Base-by-base conservation (phyloP, 2,888 invertebrate genomes). In the Oscheius onirici region DNA sequence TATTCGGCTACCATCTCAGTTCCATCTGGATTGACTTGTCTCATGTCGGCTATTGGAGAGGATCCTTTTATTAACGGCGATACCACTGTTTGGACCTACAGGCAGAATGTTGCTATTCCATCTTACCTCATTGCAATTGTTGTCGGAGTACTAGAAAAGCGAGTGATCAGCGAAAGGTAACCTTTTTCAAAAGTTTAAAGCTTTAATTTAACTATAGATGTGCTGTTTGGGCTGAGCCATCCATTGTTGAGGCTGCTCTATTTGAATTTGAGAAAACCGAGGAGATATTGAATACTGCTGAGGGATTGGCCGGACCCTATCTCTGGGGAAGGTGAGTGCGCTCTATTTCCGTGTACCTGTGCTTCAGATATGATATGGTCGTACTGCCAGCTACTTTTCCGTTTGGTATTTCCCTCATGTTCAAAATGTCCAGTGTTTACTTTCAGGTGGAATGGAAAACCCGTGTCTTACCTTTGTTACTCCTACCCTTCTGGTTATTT, bases 381-480 rank as follows among this genome's bases (percentile, higher is more conserved):
- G 93, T 96, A 40, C 90, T 96, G 85, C 96, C 96, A 0, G 94
- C 95, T 0, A 93, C 93, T 78, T 96, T 96, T 90, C 95, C 95
- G 0, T 95, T 92, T 87, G 95, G 34, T 34, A 34, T 34, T 34
- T 6, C 95, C 0, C 95, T 95, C 22, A 96, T 96, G 95, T 34
- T 34, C 5, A 34, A 34, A 34, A 34, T 34, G 34, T 34, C 34
- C 34, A 34, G n/a, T 34, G 5, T 34, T 34, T 34, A 34, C 34
- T 34, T 34, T 34, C 34, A 34, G 34, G 63, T 17, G 63, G 63
- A 49, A 63, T 63, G 63, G 96, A 96, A 89, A 96, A 96, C 90
- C 95, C 96, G 0, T 95, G 95, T 88, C 89, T 96, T 52, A 96
- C 95, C 0, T 96, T 96, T 89, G 93, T 95, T 3, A 95, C 95